A percentile compares a stretch with the other conserved stretches of the same genome.
Conservation (phyloP, 2,113 vertebrate species). For the Cinclus cinclus region DNA sequence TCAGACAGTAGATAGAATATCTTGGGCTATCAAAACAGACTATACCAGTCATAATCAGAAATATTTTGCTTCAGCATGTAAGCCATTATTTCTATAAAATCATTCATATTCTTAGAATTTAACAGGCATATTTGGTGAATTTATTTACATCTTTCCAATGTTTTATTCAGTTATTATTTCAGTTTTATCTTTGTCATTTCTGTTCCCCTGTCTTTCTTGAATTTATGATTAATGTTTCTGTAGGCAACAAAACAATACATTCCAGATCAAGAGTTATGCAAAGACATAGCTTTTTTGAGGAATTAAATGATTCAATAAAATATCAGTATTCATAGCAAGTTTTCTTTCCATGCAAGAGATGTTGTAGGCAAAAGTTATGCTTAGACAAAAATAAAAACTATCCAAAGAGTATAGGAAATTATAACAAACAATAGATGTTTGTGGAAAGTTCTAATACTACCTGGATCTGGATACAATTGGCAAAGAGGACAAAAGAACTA, state of each 20-base stretch:
- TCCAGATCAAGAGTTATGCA: slow-evolving; percentile 28
- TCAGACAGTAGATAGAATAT: neutral
- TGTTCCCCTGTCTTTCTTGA: slow-evolving; percentile 25
- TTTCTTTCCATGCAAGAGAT: neutral
- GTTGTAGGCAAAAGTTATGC: slow-evolving; percentile 15
- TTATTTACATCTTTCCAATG: slow-evolving; percentile 50
- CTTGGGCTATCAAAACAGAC: slow-evolving; percentile 16
- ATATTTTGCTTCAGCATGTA: slow-evolving; percentile 44
- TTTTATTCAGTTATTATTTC: slow-evolving; percentile 50
- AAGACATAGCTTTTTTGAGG: slow-evolving; percentile 6
- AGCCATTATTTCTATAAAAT: slow-evolving; percentile 39
- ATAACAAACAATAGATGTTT: neutral
- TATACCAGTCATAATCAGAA: neutral
- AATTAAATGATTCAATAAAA: slow-evolving; percentile 34
- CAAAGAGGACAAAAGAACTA: slow-evolving; percentile 49
- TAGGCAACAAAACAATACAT: slow-evolving; percentile 40
- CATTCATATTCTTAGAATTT: neutral
- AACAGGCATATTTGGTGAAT: slow-evolving; percentile 12
- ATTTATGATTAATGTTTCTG: slow-evolving; percentile 58
- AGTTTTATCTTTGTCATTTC: slow-evolving; percentile 48
- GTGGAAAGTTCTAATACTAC: slow-evolving; percentile 43
- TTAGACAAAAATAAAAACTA: slow-evolving; percentile 15
- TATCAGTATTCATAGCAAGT: slow-evolving; percentile 27
- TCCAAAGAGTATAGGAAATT: neutral
- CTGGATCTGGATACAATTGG: neutral